Conservation (phyloP, 2,113 vertebrate species). For the Australoheros scitulus region DNA sequence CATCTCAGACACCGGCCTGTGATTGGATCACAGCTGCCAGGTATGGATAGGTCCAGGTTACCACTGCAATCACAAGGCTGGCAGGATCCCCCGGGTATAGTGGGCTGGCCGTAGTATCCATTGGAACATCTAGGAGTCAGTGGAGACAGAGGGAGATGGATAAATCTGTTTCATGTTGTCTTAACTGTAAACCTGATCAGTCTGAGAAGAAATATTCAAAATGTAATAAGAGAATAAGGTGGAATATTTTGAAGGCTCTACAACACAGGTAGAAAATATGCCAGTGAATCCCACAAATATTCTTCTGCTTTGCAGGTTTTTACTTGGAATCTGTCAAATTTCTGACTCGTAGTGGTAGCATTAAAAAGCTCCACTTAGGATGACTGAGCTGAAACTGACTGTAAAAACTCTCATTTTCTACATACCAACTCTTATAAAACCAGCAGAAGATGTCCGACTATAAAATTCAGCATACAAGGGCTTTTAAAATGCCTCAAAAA, state of each 20-base stretch:
- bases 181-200: not conserved
- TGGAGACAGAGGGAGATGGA: not conserved
- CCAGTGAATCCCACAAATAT: not conserved
- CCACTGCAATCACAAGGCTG: conserved; percentile 89
- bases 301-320: not conserved
- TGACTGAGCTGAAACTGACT: not conserved
- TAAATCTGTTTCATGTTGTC: not conserved
- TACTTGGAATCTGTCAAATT: not conserved
- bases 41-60: conserved; percentile 90
- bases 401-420: conserved; percentile 7
- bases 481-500: not conserved
- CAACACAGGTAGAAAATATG: not conserved
- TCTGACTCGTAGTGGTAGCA: not conserved
- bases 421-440: not conserved
- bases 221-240: not conserved
- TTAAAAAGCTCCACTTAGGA: not conserved
- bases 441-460: not conserved
- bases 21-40: conserved; percentile 91
- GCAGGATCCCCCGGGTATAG: conserved; percentile 87
- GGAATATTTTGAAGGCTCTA: not conserved
- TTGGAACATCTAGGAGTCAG: conserved; percentile 87
- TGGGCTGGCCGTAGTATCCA: conserved; percentile 90
- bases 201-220: not conserved
- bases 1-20: conserved; percentile 93
- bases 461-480: not conserved